Evolutionary conservation across 2,888 invertebrate genomes (phyloP).

Genomic region (Eupithecia pulchellata): DNA sequence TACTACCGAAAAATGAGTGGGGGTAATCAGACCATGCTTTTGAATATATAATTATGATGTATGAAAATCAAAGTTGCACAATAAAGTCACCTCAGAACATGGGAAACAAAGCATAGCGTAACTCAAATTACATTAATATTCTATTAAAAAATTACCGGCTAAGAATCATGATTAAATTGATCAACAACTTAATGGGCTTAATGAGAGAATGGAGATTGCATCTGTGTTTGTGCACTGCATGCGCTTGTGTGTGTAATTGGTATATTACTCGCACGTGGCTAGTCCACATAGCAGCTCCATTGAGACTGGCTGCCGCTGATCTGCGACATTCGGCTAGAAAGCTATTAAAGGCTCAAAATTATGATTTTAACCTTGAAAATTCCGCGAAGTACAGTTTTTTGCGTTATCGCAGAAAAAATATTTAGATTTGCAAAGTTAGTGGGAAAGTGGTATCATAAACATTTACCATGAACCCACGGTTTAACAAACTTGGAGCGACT

Average conservation of each 20-base stretch:
- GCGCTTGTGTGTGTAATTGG: no score
- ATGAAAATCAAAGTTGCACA: no score
- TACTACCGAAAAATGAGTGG: no score
- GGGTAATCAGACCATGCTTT: no score
- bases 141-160: neutral
- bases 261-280: neutral
- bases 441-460: neutral
- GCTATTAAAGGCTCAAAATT: neutral
- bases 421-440: neutral
- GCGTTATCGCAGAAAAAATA: neutral
- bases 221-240: neutral
- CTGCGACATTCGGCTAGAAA: neutral
- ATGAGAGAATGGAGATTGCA: neutral
- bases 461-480: neutral
- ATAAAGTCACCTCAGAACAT: no score
- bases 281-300: no score
- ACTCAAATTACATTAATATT: no score
- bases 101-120: no score
- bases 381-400: neutral
- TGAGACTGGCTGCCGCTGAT: neutral
- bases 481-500: neutral
- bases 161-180: neutral
- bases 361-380: neutral
- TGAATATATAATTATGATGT: no score
- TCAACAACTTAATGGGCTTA: neutral